Evolutionary conservation across 2,888 invertebrate species (phyloP).

Genomic region (Pammene fasciana): DNA sequence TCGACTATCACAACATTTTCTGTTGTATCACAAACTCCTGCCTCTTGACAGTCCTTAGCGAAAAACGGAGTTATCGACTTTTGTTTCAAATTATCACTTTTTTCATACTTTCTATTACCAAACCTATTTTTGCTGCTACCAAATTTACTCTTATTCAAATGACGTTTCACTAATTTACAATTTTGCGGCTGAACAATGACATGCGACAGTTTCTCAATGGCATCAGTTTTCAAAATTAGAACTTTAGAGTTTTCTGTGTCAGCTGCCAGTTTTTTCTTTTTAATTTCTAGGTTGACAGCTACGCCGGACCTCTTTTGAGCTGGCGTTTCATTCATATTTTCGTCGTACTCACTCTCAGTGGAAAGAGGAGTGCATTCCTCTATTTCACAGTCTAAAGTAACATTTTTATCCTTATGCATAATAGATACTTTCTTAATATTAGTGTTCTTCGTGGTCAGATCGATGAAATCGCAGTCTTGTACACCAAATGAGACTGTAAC

Average conservation of each 20-base stretch:
- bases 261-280: slow-evolving; percentile 65
- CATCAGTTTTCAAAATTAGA: slow-evolving; percentile 80
- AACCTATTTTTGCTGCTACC: slow-evolving; percentile 53
- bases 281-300: slow-evolving; percentile 72
- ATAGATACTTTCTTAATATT: slow-evolving; percentile 60
- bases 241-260: slow-evolving; percentile 66
- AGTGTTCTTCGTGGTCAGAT: slow-evolving; percentile 62
- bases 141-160: slow-evolving; percentile 61
- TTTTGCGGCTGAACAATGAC: slow-evolving; percentile 79
- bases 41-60: slow-evolving; percentile 53
- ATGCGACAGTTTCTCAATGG: slow-evolving; percentile 73
- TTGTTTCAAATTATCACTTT: slow-evolving; percentile 61
- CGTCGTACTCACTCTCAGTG: slow-evolving; percentile 55
- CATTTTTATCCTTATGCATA: slow-evolving; percentile 52
- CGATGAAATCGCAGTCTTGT: slow-evolving; percentile 57
- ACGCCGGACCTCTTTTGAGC: slow-evolving; percentile 60
- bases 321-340: slow-evolving; percentile 54
- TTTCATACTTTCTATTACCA: slow-evolving; percentile 57
- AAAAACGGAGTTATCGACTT: slow-evolving; percentile 64
- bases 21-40: slow-evolving; percentile 43
- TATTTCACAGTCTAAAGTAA: slow-evolving; percentile 64
- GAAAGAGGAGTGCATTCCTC: slow-evolving; percentile 57
- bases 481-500: slow-evolving; percentile 63
- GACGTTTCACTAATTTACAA: slow-evolving; percentile 74
- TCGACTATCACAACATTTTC: slow-evolving; percentile 49